Base-by-base conservation (phyloP, 2,113 vertebrate species). In the Pollachius pollachius region DNA sequence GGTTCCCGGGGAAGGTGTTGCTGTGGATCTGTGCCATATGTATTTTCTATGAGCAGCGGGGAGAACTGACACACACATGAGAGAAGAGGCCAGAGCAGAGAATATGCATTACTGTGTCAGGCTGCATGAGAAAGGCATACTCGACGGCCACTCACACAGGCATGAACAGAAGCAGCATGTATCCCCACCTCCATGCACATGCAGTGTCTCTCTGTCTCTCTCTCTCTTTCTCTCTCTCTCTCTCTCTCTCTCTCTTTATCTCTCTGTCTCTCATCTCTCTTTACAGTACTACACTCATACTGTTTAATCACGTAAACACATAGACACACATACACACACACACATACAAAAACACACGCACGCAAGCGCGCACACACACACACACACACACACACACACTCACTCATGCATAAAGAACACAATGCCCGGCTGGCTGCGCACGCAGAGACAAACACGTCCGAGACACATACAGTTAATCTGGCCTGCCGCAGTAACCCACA, bases 381-480 rank as follows among this genome's bases (percentile, higher is more conserved):
- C 21, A 19, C 64, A 67, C 64, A 19, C 15, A 11, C 4, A 17
- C 1, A 4, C 21, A 18, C 0, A 2, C 9, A 4, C 52, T 54
- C 1, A 13, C 18, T 4, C 21, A 57, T 41, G 67, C 74, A 70
- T 23, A 64, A 30, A 18, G 64, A 19, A 18, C 60, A 17, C 56
- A 59, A 67, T 68, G 63, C 61, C 67, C 74, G 71, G 64, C 68
- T 71, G 69, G 70, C 48, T 59, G 80, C 59, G 48, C 77, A 73
- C 75, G 66, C 70, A 73, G 75, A 82, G 68, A 82, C 76, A 87
- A 82, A 87, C 80, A 83, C 83, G 79, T 75, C 71, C 83, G 77
- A 79, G 83, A 86, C 87, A 89, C 79, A 81, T 83, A 81, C 76
- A 85, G 84, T 89, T 89, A 90, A 92, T 90, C 91, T 87, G 70